Percentiles rank a stretch among this genome's conserved stretches.
phyloP scores from a whole-genome alignment of 1,140 invertebrate genomes.

The Pseudomyrmex cubaensis region DNA sequence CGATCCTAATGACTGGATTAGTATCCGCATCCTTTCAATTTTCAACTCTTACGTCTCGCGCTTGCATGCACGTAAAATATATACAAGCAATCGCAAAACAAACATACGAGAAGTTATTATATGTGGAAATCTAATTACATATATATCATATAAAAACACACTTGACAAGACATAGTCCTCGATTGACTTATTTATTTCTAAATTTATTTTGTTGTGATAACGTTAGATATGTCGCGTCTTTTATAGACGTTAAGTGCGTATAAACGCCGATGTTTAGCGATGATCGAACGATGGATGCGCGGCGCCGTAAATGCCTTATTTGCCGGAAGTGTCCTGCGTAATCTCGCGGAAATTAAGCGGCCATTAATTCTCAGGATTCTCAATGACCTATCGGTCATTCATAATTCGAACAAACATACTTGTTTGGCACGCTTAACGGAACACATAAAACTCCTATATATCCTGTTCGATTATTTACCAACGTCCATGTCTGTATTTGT shows the following conservation, averaged over 20 bases:
- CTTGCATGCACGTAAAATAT: neutral
- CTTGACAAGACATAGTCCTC: neutral
- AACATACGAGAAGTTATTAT: neutral
- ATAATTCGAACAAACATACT: neutral
- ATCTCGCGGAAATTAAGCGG: conserved; percentile 19
- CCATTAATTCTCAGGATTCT: conserved; percentile 35
- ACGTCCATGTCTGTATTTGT: conserved; percentile 50
- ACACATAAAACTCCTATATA: conserved; percentile 3
- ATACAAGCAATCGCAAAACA: neutral
- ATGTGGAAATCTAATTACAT: neutral
- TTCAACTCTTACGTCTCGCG: neutral
- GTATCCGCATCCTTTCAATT: conserved; percentile 26
- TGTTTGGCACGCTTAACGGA: neutral
- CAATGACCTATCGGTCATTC: conserved; percentile 15
- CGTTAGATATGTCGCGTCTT: neutral
- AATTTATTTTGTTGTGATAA: neutral
- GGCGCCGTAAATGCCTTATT: neutral
- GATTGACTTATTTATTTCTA: neutral
- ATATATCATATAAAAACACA: too few relatives aligned
- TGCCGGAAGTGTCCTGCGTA: conserved; percentile 32
- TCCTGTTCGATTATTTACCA: neutral
- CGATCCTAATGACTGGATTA: conserved; percentile 20
- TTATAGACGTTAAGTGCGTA: conserved; percentile 6
- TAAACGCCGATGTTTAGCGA: conserved; percentile 21
- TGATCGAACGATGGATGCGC: neutral